These are phyloP conservation scores for Bhutanitis thaidina DNA, from an alignment of 2,888 invertebrate genomes.

Conservation along the genomic window DNA sequence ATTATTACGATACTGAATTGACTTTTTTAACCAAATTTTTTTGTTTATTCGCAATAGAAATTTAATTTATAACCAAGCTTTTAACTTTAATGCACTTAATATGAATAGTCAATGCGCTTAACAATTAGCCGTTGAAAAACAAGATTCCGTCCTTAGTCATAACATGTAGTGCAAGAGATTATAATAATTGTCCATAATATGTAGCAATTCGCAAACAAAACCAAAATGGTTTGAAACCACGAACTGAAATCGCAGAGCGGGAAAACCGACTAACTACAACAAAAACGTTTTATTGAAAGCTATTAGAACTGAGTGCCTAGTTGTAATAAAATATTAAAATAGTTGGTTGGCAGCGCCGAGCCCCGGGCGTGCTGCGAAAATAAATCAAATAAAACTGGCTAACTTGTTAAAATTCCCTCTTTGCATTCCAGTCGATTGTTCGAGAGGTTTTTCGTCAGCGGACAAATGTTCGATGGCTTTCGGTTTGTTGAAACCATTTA, in stretches of 20 bases:
- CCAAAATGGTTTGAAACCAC: slow-evolving; percentile 26
- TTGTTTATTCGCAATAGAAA: no score
- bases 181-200: no score
- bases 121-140: no score
- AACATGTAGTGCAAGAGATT: no score
- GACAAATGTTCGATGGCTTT: slow-evolving; percentile 15
- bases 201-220: slow-evolving; percentile 19
- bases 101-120: no score
- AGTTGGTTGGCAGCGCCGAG: slow-evolving; percentile 34
- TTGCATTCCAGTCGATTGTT: slow-evolving; percentile 30
- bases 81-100: no score
- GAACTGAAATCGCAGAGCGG: slow-evolving; percentile 34
- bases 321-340: slow-evolving; percentile 57
- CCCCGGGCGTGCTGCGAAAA: slow-evolving; percentile 34
- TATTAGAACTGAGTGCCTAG: slow-evolving; percentile 49
- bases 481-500: background rate
- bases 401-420: slow-evolving; percentile 42
- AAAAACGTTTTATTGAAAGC: slow-evolving; percentile 47
- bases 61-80: no score
- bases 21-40: no score
- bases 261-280: slow-evolving; percentile 41
- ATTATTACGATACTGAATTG: no score
- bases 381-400: slow-evolving; percentile 45
- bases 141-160: no score
- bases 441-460: slow-evolving; percentile 24